phyloP scores from a whole-genome alignment of 1,140 invertebrate genomes.

The Monomorium pharaonis region DNA sequence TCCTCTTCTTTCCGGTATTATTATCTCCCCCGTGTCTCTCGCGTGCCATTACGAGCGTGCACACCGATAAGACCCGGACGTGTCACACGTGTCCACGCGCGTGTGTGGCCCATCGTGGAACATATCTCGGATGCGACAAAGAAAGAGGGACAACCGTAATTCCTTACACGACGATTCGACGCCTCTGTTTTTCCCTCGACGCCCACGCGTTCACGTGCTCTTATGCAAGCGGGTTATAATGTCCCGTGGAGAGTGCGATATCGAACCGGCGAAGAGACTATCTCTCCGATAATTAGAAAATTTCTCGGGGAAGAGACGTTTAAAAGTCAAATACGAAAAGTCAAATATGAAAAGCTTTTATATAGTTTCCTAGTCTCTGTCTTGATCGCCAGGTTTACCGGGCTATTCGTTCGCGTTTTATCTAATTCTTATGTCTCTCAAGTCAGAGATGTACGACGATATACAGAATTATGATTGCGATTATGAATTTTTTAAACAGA shows the following conservation, averaged over 20 bases:
- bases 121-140: neutral
- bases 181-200: conserved; percentile 62
- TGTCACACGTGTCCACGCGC: neutral
- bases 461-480: too few species aligned
- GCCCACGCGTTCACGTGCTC: conserved; percentile 52
- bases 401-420: neutral
- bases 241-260: neutral
- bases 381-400: neutral
- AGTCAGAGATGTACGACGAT: too few species aligned
- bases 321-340: neutral
- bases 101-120: conserved; percentile 17
- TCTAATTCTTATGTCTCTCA: neutral
- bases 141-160: conserved; percentile 55
- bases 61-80: conserved; percentile 8
- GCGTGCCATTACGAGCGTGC: conserved; percentile 36
- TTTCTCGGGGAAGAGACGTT: neutral
- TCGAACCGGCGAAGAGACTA: neutral
- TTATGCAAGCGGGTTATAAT: conserved; percentile 39
- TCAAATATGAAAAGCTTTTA: neutral
- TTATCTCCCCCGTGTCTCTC: conserved; percentile 58
- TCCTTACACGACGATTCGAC: conserved; percentile 69
- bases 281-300: conserved; percentile 12
- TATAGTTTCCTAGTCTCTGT: neutral
- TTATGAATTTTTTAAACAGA: too few species aligned
- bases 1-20: conserved; percentile 40